These are phyloP conservation scores for Ctenochaetus hawaiiensis DNA, from an alignment of 2,797 vertebrate genomes.

Conservation along the genomic window DNA sequence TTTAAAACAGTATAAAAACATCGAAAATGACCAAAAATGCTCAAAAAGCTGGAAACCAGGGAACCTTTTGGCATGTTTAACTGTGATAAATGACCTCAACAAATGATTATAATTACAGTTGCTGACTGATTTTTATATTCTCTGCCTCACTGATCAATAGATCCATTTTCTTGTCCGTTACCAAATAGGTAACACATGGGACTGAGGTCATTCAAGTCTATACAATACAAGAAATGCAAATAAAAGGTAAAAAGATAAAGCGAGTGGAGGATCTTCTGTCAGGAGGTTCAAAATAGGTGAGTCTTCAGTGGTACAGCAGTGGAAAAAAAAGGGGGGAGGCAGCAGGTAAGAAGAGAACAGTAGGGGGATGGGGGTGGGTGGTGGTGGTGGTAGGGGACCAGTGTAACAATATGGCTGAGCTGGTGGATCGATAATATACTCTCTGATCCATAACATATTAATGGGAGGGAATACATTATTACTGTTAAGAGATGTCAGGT, in stretches of 20 bases:
- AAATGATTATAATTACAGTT: not conserved
- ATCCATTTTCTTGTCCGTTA: not conserved
- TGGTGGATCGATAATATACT: slow-evolving; percentile 71
- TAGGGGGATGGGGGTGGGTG: not conserved
- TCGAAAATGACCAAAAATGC: not conserved
- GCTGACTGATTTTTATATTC: not conserved
- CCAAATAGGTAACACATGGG: not conserved
- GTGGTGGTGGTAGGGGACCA: slow-evolving; percentile 5
- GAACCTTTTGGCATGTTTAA: not conserved
- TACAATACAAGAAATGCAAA: not conserved
- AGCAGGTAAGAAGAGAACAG: slow-evolving; percentile 17
- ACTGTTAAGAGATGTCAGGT: slow-evolving; percentile 78
- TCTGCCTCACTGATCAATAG: not conserved
- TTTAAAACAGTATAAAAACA: not conserved
- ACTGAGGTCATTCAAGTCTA: not conserved
- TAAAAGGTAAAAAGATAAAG: slow-evolving; percentile 6
- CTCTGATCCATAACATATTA: slow-evolving; percentile 78
- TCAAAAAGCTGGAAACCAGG: not conserved
- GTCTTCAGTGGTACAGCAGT: slow-evolving; percentile 24
- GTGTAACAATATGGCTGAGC: slow-evolving; percentile 54
- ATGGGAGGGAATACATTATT: slow-evolving; percentile 80
- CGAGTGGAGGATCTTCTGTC: slow-evolving; percentile 1
- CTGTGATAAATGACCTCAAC: not conserved
- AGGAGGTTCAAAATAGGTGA: slow-evolving; percentile 22
- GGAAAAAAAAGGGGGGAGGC: not conserved